Conservation (phyloP, 2,797 vertebrate species). For the Columba guinea region DNA sequence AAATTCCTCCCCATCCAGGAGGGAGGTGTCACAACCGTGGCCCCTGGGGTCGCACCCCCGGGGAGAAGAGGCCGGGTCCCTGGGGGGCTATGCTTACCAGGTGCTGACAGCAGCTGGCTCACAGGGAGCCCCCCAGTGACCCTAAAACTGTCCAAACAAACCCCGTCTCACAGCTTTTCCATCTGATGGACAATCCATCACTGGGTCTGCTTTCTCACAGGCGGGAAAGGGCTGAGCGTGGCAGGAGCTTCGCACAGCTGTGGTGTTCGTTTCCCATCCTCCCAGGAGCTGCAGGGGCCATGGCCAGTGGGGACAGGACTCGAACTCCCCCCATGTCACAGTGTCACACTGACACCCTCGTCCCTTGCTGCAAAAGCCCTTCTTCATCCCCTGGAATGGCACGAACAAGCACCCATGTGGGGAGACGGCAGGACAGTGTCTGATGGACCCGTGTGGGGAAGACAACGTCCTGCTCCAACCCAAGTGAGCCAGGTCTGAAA, state of each 20-base stretch:
- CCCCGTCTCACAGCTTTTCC: background rate
- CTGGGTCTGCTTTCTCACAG: background rate
- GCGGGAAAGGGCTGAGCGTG: rapidly evolving
- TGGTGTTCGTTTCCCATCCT: rapidly evolving
- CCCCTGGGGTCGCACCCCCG: background rate
- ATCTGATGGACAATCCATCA: background rate
- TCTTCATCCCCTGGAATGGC: background rate
- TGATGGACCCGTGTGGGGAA: rapidly evolving
- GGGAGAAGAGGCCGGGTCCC: background rate
- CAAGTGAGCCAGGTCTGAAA: background rate
- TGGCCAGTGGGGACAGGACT: background rate
- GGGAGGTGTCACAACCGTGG: background rate
- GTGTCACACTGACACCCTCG: background rate
- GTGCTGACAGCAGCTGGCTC: constrained; percentile 20
- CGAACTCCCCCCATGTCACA: rapidly evolving
- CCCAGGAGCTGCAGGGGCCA: rapidly evolving
- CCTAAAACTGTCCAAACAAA: constrained; percentile 40
- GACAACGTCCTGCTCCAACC: rapidly evolving
- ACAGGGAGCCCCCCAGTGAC: background rate
- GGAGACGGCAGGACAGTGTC: background rate
- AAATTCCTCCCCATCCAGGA: background rate
- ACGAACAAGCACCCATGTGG: rapidly evolving
- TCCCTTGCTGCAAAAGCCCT: background rate
- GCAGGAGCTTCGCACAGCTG: background rate
- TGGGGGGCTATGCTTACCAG: rapidly evolving